Evolutionary conservation across 2,113 vertebrate genomes (phyloP), one percentile per base, ranked within the genome.

Genomic region (mouse (Mus musculus)): DNA sequence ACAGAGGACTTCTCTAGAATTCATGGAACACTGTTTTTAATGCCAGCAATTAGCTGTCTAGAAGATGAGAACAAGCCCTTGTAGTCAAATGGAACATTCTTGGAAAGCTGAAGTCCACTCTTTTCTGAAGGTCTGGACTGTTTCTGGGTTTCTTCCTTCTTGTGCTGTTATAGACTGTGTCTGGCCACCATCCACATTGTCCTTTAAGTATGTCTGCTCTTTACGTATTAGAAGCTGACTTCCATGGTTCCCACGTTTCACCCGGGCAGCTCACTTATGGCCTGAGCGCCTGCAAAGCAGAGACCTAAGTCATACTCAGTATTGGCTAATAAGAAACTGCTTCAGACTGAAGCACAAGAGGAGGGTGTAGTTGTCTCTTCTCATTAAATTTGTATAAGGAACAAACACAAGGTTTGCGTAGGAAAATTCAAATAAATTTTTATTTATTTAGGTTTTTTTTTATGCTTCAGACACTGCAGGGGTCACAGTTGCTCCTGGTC

Each of bases 401-500:
- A 84, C 2, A 94, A 95, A 72, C 33, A 89, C 24, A 89, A 84
- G 2, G 81, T 96, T 94, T 92, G 14, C 19, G 80, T 91, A 71
- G 65, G 61, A 92, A 89, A 91, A 90, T 69, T 24, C 67, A 92
- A 97, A 94, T 22, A 89, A 97, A 97, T 88, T 80, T 73, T 85
- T 54, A n/a, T 30, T 42, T 63, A 28, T 42, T 84, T 42, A 39
- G 5, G n/a, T n/a, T 85, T 7, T 63, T 30, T 73, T 90, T 20
- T 46, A 67, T 28, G 71, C 7, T 39, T n/a, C 36, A 92, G 89
- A 42, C 82, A 61, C 61, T 56, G 84, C 71, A 93, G 95, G 36
- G 46, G 81, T 98, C 96, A 97, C 69, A 75, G 86, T 97, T 95
- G 89, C 87, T 97, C 97, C 85, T 97, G 96, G 75, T 97, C 86